Conservation (phyloP, 2,113 vertebrate genomes). For the Xenopus borealis region DNA sequence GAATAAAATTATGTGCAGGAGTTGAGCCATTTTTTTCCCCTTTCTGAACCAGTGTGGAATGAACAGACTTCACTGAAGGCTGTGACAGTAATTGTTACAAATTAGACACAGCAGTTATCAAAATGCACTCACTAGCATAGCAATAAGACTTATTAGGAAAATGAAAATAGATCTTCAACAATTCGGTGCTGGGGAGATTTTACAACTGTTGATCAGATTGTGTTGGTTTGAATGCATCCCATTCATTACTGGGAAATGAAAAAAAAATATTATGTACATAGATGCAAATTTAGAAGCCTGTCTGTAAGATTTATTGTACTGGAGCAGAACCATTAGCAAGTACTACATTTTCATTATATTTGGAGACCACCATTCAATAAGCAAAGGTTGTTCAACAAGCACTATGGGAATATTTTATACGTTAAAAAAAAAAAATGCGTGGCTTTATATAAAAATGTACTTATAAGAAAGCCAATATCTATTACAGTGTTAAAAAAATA, state of each 20-base stretch:
- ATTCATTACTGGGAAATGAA: not conserved
- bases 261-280: constrained; percentile 1
- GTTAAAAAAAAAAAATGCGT: not conserved
- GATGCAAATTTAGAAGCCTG: not conserved
- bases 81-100: constrained; percentile 89
- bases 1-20: constrained; percentile 84
- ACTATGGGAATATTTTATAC: not conserved
- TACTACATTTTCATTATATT: constrained; percentile 6
- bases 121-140: constrained; percentile 82
- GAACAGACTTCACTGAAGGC: constrained; percentile 79
- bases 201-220: constrained; percentile 70
- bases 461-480: not conserved
- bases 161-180: constrained; percentile 78
- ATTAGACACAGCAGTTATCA: constrained; percentile 81
- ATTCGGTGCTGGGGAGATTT: constrained; percentile 58
- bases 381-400: not conserved
- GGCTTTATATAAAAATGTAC: not conserved
- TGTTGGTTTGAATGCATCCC: constrained; percentile 29
- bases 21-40: constrained; percentile 69
- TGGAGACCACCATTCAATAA: not conserved
- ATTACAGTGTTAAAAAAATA: too few relatives aligned
- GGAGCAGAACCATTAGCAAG: not conserved
- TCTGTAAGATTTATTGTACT: not conserved
- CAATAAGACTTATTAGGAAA: constrained; percentile 77
- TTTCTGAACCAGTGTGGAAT: constrained; percentile 70